Evolutionary conservation across 92 coral and sea anemone genomes (phyloP).

Genomic region (Blastomussa wellsi): DNA sequence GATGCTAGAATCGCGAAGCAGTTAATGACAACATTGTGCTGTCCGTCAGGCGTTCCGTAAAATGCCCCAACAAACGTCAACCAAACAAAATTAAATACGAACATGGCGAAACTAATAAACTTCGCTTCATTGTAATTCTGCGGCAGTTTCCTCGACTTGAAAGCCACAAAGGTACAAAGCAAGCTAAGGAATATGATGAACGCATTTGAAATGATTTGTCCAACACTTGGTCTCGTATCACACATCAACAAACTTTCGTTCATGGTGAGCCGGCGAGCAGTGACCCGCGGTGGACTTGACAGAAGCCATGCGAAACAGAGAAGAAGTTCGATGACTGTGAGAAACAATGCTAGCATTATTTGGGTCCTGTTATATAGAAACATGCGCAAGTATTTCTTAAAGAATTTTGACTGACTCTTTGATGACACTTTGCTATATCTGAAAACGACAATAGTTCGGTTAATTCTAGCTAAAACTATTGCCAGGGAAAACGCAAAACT

Average conservation of each 20-base stretch:
- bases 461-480: slow-evolving; percentile 72
- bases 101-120: slow-evolving; percentile 72
- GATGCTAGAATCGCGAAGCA: slow-evolving; percentile 66
- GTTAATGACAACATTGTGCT: slow-evolving; percentile 53
- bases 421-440: slow-evolving; percentile 28
- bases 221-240: slow-evolving; percentile 33
- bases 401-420: slow-evolving; percentile 14
- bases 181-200: slow-evolving; percentile 56
- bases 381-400: slow-evolving; percentile 16
- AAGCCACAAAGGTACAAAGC: slow-evolving; percentile 71
- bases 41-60: slow-evolving; percentile 62
- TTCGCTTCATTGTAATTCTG: slow-evolving; percentile 91
- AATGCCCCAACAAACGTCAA: slow-evolving; percentile 60
- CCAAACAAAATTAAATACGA: slow-evolving; percentile 65
- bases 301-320: slow-evolving; percentile 68
- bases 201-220: slow-evolving; percentile 49
- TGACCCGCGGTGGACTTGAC: slow-evolving; percentile 68
- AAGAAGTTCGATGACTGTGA: slow-evolving; percentile 56
- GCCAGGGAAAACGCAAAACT: slow-evolving; percentile 63
- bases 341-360: slow-evolving; percentile 43
- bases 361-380: slow-evolving; percentile 56
- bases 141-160: slow-evolving; percentile 75
- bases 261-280: slow-evolving; percentile 33
- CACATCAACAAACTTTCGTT: slow-evolving; percentile 44
- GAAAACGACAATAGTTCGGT: slow-evolving; percentile 72